A percentile compares a stretch with the other conserved stretches of the same genome.
These are phyloP conservation scores for Cassiopea xamachana DNA, from an alignment of 30 jellyfish, hydroid and myxozoan species.

Conservation along the genomic window DNA sequence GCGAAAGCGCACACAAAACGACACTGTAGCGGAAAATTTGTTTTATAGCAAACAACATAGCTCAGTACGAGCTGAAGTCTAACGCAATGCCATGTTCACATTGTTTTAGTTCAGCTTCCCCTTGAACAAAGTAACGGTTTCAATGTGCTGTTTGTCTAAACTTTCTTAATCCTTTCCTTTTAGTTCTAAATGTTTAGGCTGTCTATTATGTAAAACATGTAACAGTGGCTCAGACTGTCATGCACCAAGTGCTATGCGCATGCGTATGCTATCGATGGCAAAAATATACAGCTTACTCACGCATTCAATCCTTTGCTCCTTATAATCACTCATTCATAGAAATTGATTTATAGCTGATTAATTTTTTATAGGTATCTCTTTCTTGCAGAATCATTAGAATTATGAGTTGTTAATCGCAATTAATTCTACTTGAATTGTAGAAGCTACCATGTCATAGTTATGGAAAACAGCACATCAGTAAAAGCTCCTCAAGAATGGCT, in stretches of 20 bases:
- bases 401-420: not conserved
- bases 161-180: too few species aligned
- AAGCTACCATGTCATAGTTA: slow-evolving; percentile 70
- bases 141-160: too few species aligned
- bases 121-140: too few species aligned
- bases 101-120: too few species aligned
- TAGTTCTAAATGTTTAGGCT: not conserved
- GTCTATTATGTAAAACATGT: not conserved
- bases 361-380: not conserved
- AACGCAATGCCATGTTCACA: too few species aligned
- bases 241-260: not conserved
- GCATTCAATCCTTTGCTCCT: not conserved
- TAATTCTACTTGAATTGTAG: slow-evolving; percentile 2
- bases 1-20: too few species aligned
- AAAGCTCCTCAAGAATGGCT: slow-evolving; percentile 31
- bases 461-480: slow-evolving; percentile 18
- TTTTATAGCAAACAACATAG: too few species aligned
- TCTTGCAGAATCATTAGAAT: too few species aligned
- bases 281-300: not conserved
- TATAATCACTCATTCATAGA: not conserved
- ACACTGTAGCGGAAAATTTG: too few species aligned
- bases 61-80: too few species aligned
- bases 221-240: not conserved
- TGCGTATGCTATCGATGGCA: not conserved
- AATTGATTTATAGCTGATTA: not conserved